phyloP scores from a whole-genome alignment of 2,888 invertebrate genomes.

The Invenusta paracnida region DNA sequence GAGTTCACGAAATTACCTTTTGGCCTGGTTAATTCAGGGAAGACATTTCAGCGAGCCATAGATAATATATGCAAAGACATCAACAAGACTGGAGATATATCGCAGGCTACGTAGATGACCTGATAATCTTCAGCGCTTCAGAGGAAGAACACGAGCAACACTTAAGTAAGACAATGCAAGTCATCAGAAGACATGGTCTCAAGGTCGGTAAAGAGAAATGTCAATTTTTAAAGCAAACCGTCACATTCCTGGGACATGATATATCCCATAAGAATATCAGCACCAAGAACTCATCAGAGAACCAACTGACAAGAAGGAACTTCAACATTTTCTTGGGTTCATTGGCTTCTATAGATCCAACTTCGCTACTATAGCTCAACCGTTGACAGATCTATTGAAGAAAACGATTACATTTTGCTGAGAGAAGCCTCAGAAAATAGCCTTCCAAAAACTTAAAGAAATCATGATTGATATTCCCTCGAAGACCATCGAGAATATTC shows the following conservation, averaged over 20 bases:
- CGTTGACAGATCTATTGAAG: background rate
- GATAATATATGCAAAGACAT: background rate
- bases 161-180: too few relatives aligned
- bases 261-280: background rate
- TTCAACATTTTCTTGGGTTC: background rate
- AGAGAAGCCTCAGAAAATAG: background rate
- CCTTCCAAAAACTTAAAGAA: background rate
- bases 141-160: background rate
- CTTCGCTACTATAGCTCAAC: background rate
- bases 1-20: background rate
- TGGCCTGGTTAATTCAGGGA: background rate
- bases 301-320: background rate
- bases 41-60: background rate
- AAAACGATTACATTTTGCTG: background rate
- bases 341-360: background rate
- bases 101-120: slow-evolving; percentile 14
- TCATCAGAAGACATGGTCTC: too few relatives aligned
- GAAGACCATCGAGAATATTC: background rate
- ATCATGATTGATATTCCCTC: background rate
- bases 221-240: background rate
- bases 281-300: background rate
- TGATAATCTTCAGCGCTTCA: background rate
- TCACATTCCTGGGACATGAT: background rate
- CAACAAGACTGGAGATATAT: background rate
- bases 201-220: background rate